Percentiles rank a stretch among this genome's conserved stretches.
Conservation (phyloP, 2,113 vertebrate species). For the Myotis yumanensis region DNA sequence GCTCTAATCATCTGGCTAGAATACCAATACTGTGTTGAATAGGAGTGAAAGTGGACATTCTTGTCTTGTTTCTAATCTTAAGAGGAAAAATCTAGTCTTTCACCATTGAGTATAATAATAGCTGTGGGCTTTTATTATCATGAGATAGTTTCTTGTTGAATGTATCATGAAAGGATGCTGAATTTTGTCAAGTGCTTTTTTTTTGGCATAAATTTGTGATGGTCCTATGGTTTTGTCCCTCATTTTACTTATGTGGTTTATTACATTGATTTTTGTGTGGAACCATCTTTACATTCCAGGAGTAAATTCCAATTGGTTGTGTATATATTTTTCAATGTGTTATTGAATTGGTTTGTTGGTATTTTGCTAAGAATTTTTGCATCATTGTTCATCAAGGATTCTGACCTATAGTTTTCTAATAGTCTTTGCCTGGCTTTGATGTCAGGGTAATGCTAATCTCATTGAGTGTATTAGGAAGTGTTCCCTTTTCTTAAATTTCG, state of each 20-base stretch:
- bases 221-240: background rate
- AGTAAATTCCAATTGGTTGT: background rate
- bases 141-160: background rate
- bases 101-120: background rate
- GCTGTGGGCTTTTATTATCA: background rate
- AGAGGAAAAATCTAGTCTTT: background rate
- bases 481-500: background rate
- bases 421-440: background rate
- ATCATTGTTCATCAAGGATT: background rate
- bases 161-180: background rate
- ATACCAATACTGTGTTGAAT: background rate
- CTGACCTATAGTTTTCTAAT: background rate
- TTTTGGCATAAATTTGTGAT: background rate
- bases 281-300: background rate
- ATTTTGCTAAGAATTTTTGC: background rate
- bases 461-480: background rate
- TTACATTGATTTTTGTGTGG: background rate
- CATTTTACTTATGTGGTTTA: background rate
- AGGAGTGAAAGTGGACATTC: background rate
- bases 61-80: background rate
- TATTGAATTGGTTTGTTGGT: background rate
- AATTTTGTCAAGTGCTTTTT: conserved; percentile 15
- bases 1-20: background rate
- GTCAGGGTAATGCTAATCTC: background rate
- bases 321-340: background rate